phyloP scores from a whole-genome alignment of 2,113 vertebrate species.

The Chlorodrepanis virens region DNA sequence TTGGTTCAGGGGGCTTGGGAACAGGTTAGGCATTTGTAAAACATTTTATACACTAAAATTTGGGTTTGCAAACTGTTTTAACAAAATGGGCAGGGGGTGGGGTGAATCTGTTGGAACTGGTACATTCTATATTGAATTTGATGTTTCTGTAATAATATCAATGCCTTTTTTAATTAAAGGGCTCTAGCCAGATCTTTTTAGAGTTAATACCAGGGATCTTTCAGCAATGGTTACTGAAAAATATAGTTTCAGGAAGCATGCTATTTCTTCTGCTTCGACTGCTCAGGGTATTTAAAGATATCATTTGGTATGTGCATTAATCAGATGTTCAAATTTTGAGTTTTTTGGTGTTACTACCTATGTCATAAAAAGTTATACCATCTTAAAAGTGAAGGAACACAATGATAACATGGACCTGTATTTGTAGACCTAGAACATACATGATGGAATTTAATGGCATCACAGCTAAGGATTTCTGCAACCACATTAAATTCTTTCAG shows the following conservation, averaged over 20 bases:
- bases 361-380: background rate
- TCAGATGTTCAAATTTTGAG: background rate
- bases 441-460: background rate
- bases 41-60: background rate
- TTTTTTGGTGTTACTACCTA: background rate
- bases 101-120: background rate
- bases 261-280: background rate
- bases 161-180: background rate
- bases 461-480: background rate
- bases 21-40: background rate
- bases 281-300: background rate
- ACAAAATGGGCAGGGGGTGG: background rate
- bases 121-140: background rate
- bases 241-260: background rate
- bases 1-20: accelerated
- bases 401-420: accelerated
- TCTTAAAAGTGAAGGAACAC: background rate
- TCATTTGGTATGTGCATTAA: background rate
- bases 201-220: background rate
- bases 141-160: background rate
- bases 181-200: background rate
- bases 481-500: background rate
- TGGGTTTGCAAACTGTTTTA: background rate
- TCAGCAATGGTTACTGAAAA: background rate
- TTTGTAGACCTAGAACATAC: background rate